A percentile compares a stretch with the other conserved stretches of the same genome.
Conservation (phyloP, 1,140 invertebrate species). For the Triops longicaudatus region DNA sequence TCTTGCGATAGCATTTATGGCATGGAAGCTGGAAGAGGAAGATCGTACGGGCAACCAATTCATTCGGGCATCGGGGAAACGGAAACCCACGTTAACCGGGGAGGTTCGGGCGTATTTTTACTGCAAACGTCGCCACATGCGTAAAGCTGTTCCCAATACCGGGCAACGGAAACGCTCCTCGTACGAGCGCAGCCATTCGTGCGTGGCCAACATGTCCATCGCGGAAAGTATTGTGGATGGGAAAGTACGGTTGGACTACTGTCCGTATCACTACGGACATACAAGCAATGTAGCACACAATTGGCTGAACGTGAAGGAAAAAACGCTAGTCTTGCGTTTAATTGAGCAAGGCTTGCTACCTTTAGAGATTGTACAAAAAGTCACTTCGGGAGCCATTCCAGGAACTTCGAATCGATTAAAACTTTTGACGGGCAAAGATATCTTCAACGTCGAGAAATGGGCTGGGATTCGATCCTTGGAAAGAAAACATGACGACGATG, state of each 20-base stretch:
- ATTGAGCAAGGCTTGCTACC: slow-evolving; percentile 19
- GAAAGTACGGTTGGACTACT: slow-evolving; percentile 20
- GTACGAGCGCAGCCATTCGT: slow-evolving; percentile 6
- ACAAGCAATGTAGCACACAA: neutral
- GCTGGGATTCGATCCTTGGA: slow-evolving; percentile 18
- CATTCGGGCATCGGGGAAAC: slow-evolving; percentile 19
- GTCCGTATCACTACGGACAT: slow-evolving; percentile 26
- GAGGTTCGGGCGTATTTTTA: slow-evolving; percentile 12
- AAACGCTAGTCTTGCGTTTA: slow-evolving; percentile 16
- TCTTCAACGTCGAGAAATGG: slow-evolving; percentile 20
- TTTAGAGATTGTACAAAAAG: slow-evolving; percentile 22
- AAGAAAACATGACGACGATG: slow-evolving; percentile 22
- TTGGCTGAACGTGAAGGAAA: slow-evolving; percentile 22
- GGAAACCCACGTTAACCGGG: neutral
- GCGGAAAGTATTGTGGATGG: slow-evolving; percentile 6
- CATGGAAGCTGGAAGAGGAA: slow-evolving; percentile 24
- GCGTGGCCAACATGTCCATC: slow-evolving; percentile 19
- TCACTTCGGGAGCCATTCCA: slow-evolving; percentile 18
- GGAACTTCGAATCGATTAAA: slow-evolving; percentile 22
- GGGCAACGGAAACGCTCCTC: slow-evolving; percentile 11
- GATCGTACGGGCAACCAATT: slow-evolving; percentile 16
- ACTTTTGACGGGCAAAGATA: slow-evolving; percentile 14
- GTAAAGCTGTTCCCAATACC: neutral
- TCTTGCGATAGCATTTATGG: slow-evolving; percentile 16
- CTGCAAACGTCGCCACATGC: slow-evolving; percentile 13